These are phyloP conservation scores for Actinia tenebrosa DNA, from an alignment of 64 coral and sea anemone species.

Conservation along the genomic window DNA sequence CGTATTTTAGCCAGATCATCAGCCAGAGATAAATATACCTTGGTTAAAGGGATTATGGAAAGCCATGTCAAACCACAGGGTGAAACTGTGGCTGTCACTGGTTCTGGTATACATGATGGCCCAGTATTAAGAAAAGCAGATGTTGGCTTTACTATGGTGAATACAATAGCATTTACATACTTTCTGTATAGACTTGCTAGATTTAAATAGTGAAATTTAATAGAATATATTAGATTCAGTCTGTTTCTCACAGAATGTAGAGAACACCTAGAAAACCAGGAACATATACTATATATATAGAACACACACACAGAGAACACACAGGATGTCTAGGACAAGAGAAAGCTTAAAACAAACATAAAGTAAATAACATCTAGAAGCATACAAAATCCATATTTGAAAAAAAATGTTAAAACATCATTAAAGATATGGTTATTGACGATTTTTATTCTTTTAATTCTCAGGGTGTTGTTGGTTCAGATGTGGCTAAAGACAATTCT, in stretches of 20 bases:
- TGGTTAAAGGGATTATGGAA: slow-evolving; percentile 85
- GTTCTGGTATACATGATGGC: slow-evolving; percentile 80
- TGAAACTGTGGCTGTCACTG: slow-evolving; percentile 80
- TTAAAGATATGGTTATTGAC: not conserved
- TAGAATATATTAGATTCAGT: no score
- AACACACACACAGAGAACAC: no score
- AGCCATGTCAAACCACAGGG: slow-evolving; percentile 62
- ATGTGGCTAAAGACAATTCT: slow-evolving; percentile 81
- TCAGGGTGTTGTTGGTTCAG: slow-evolving; percentile 91
- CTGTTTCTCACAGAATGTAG: no score
- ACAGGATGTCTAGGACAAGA: no score
- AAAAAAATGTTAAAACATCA: no score
- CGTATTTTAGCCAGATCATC: slow-evolving; percentile 66
- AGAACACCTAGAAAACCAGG: no score
- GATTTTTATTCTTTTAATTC: not conserved
- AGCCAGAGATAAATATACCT: slow-evolving; percentile 67
- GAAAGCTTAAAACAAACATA: no score
- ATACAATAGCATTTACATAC: not conserved
- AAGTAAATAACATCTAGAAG: no score
- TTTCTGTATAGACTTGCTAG: not conserved
- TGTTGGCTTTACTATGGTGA: slow-evolving; percentile 91
- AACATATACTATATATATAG: no score
- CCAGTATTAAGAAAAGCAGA: slow-evolving; percentile 82
- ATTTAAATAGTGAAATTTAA: no score
- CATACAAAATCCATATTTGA: no score